These are phyloP conservation scores for Sigmodon hispidus DNA, from an alignment of 2,113 vertebrate species.

Conservation along the genomic window DNA sequence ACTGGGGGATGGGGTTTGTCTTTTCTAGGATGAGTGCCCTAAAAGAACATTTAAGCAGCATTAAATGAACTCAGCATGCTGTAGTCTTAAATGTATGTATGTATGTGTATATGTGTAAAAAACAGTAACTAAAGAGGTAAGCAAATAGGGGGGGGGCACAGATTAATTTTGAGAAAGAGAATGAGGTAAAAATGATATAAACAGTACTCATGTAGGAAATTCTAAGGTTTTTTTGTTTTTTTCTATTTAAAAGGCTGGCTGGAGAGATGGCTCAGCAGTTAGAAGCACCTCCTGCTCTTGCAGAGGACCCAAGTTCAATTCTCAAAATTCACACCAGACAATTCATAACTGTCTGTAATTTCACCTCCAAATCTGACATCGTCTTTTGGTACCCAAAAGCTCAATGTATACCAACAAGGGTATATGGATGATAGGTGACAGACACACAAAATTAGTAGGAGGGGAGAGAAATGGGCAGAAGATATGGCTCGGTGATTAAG, in stretches of 20 bases:
- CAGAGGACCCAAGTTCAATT: background rate
- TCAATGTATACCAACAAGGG: background rate
- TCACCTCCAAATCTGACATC: background rate
- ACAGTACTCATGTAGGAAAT: background rate
- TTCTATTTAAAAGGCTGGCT: background rate
- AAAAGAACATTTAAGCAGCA: background rate
- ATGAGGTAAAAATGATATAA: background rate
- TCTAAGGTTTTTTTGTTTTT: too few species aligned
- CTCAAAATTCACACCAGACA: background rate
- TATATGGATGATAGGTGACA: too few species aligned
- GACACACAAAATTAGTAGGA: background rate
- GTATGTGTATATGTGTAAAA: background rate
- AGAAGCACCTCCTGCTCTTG: background rate
- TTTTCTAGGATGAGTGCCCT: background rate
- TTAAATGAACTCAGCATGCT: background rate
- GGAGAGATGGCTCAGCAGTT: background rate
- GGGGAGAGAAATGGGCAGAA: background rate
- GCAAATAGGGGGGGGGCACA: background rate
- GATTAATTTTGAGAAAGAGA: background rate
- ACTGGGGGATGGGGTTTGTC: too few species aligned
- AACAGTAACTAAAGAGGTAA: background rate
- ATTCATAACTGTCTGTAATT: background rate
- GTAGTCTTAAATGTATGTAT: background rate
- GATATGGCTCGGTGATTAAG: background rate
- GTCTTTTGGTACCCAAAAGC: background rate